Evolutionary conservation across 1,140 invertebrate genomes (phyloP), one percentile per base, ranked within the genome.

Genomic region (Cydia pomonella): DNA sequence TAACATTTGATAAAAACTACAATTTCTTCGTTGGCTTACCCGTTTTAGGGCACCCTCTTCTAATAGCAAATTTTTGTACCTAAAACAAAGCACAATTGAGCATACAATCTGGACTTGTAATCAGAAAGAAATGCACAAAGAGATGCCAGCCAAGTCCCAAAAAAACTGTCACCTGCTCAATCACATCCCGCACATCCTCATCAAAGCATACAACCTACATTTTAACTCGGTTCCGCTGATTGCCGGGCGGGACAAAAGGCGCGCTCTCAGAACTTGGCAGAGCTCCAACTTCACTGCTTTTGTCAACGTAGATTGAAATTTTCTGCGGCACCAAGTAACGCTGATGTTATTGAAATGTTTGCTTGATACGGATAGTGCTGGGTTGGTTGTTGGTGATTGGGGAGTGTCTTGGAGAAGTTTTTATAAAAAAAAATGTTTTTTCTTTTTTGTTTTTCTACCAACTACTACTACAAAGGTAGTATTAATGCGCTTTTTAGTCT

Each of bases 291-390:
- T 18, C 53, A 59, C 53, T 59, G 53, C 53, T 59, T 59, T 59
- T 59, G 53, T 59, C 53, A 59, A 59, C 53, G 53, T 59, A 59
- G 53, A 59, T 59, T 59, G 53, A 59, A 59, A 59, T 59, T 59
- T 59, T 59, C 53, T 59, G 16, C 53, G 53, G 53, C 53, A 59
- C 53, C 53, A 59, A 59, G 53, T 59, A 59, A 59, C 53, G 53
- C 53, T 59, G 53, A 59, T 59, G 53, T 59, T 59, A 59, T 59
- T 59, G 53, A 59, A 59, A 59, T 59, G 53, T 59, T 59, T 59
- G 21, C 53, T 59, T 59, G 53, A 59, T 59, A 59, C 53, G 21
- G 53, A 59, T 59, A 59, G 53, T 44, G 41, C 21, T 59, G 53
- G 53, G 53, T 59, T 59, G 3, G 53, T 59, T 59, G 53, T 59